Evolutionary conservation across 1,140 invertebrate genomes (phyloP).

Genomic region (Harlomillsia oculata): DNA sequence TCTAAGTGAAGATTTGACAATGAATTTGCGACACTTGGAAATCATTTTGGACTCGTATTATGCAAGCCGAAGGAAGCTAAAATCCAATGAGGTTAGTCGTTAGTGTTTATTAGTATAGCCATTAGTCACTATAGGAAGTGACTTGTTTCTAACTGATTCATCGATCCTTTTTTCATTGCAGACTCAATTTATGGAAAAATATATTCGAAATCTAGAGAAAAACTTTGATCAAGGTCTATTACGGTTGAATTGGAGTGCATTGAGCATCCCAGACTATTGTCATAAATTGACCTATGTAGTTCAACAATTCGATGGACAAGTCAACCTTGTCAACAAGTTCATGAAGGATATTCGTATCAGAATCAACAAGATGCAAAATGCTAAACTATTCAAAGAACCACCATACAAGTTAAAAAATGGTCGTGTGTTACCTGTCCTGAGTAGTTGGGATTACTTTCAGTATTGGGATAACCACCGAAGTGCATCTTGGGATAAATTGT

Average conservation of each 20-base stretch:
- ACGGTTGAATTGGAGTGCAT: conserved; percentile 71
- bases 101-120: neutral
- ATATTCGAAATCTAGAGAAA: conserved; percentile 61
- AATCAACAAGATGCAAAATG: conserved; percentile 19
- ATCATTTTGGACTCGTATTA: conserved; percentile 28
- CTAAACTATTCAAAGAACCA: conserved; percentile 27
- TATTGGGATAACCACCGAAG: conserved; percentile 30
- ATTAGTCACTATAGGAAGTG: neutral
- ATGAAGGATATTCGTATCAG: conserved; percentile 51
- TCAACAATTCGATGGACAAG: conserved; percentile 51
- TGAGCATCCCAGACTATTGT: conserved; percentile 66
- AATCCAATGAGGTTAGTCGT: conserved; percentile 14
- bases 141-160: neutral
- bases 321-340: conserved; percentile 67
- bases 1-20: conserved; percentile 13
- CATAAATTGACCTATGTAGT: conserved; percentile 42
- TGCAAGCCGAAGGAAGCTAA: conserved; percentile 17
- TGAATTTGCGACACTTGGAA: conserved; percentile 1
- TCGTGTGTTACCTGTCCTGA: conserved; percentile 18
- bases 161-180: conserved; percentile 34
- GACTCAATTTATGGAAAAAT: conserved; percentile 55
- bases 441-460: conserved; percentile 35
- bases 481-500: conserved; percentile 17
- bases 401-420: conserved; percentile 24
- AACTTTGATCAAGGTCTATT: conserved; percentile 66